Evolutionary conservation across 2,888 invertebrate species (phyloP).

Genomic region (Ophion ellenae): DNA sequence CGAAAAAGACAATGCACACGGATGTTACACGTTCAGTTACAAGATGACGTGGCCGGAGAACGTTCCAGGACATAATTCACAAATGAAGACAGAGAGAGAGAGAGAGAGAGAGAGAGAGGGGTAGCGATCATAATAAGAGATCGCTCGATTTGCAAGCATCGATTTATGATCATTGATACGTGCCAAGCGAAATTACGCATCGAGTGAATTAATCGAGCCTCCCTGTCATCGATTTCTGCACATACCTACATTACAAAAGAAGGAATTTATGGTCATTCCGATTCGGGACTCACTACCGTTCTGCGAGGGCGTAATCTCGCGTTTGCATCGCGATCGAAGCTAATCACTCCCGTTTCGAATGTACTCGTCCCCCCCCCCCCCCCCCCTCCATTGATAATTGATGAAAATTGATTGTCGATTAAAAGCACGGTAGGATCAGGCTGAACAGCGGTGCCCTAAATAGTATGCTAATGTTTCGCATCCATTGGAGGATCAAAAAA

Average conservation of each 20-base stretch:
- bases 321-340: slow-evolving; percentile 52
- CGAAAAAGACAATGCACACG: not conserved
- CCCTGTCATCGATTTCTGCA: slow-evolving; percentile 45
- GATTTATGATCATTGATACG: slow-evolving; percentile 53
- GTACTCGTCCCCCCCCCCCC: too few relatives aligned
- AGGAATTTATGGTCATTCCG: slow-evolving; percentile 3
- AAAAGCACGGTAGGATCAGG: slow-evolving; percentile 39
- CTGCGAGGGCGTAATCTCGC: slow-evolving; percentile 56
- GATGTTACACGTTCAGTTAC: slow-evolving; percentile 2
- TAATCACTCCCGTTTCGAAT: not conserved
- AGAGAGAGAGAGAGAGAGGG: not conserved
- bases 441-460: slow-evolving; percentile 78
- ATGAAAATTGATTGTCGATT: slow-evolving; percentile 35
- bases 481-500: slow-evolving; percentile 47
- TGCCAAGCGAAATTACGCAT: slow-evolving; percentile 45
- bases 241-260: not conserved
- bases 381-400: not conserved
- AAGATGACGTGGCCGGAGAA: slow-evolving; percentile 41
- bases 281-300: slow-evolving; percentile 30
- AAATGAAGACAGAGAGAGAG: not conserved
- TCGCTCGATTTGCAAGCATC: slow-evolving; percentile 31
- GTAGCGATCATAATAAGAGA: slow-evolving; percentile 19
- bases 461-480: slow-evolving; percentile 72
- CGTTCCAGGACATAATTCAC: slow-evolving; percentile 46
- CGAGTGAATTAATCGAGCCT: slow-evolving; percentile 44